Evolutionary conservation across 2,113 vertebrate species (phyloP).

Genomic region (Tetrax tetrax): DNA sequence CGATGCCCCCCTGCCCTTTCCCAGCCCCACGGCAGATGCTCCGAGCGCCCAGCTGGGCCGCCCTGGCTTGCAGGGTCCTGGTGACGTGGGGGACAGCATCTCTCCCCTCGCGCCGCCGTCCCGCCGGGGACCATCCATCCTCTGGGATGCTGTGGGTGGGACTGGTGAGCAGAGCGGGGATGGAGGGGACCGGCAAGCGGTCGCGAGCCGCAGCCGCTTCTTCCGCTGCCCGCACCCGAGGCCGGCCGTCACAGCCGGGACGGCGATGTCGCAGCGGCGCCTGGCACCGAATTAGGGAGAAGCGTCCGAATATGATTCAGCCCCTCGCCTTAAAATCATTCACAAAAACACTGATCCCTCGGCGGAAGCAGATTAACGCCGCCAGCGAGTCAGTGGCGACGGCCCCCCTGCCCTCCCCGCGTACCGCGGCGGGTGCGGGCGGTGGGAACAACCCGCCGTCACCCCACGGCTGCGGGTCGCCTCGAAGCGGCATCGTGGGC

Average conservation of each 20-base stretch:
- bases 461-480: background rate
- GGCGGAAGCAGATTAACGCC: background rate
- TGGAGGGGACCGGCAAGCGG: rapidly evolving
- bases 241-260: background rate
- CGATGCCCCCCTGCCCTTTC: background rate
- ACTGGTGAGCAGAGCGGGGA: rapidly evolving
- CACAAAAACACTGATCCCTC: slow-evolving; percentile 5
- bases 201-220: background rate
- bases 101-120: background rate
- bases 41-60: no score
- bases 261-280: background rate
- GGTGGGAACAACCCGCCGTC: rapidly evolving
- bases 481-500: rapidly evolving
- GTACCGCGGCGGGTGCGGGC: rapidly evolving
- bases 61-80: background rate
- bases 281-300: background rate
- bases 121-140: rapidly evolving
- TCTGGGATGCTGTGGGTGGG: background rate
- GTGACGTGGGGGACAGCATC: background rate
- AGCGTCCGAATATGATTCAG: slow-evolving; percentile 10
- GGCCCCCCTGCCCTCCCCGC: background rate
- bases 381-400: background rate
- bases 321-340: slow-evolving; percentile 23
- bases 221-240: background rate
- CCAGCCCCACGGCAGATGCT: background rate